Conservation (phyloP, 2,113 vertebrate genomes). For the Excalfactoria chinensis region DNA sequence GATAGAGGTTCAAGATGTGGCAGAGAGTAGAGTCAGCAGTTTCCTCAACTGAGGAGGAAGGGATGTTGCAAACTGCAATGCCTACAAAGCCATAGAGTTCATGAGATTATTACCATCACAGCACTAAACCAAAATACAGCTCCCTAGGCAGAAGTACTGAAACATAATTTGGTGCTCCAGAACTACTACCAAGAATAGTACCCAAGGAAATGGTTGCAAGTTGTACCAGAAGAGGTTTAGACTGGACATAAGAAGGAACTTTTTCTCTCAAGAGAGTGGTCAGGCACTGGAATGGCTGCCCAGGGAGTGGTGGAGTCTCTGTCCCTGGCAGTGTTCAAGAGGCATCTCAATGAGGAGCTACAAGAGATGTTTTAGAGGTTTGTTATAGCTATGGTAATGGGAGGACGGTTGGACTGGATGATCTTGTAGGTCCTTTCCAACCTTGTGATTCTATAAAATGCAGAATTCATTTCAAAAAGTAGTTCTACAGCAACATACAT, state of each 20-base stretch:
- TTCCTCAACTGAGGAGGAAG: slow-evolving; percentile 90
- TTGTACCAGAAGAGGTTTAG: too few species aligned
- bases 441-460: background rate
- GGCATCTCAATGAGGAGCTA: too few species aligned
- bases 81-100: slow-evolving; percentile 73
- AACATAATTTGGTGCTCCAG: background rate
- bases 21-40: slow-evolving; percentile 91
- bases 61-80: slow-evolving; percentile 91
- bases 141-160: background rate
- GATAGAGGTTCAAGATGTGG: slow-evolving; percentile 91
- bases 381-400: too few species aligned
- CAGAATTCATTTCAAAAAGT: background rate
- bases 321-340: too few species aligned
- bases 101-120: background rate
- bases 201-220: too few species aligned
- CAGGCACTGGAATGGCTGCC: too few species aligned
- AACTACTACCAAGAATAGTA: background rate
- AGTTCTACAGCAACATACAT: background rate
- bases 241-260: too few species aligned
- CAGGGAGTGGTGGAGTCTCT: too few species aligned
- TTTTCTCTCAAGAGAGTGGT: too few species aligned
- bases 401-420: too few species aligned
- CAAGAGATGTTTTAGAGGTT: too few species aligned
- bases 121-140: background rate
- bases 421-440: too few species aligned